Conservation (phyloP, 2,888 invertebrate genomes). For the Caradrina kadenii region DNA sequence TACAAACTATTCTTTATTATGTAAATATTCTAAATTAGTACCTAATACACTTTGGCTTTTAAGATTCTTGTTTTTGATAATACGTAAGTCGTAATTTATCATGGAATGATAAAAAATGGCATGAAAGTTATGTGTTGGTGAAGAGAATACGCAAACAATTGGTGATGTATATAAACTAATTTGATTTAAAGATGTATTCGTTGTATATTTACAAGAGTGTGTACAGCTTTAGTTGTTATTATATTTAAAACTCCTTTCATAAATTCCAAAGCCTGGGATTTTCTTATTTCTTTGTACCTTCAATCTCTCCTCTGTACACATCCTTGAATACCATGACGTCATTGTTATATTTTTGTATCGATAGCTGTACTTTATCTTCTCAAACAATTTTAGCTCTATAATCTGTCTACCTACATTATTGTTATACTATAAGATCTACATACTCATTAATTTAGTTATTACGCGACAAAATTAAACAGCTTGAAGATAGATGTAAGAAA, state of each 20-base stretch:
- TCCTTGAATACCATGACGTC: conserved; percentile 29
- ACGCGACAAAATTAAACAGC: conserved; percentile 66
- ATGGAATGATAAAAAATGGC: conserved; percentile 48
- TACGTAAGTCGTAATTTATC: conserved; percentile 49
- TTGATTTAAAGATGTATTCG: conserved; percentile 12
- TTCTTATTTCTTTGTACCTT: neutral
- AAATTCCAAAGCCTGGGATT: conserved; percentile 28
- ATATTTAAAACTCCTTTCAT: neutral
- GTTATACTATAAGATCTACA: conserved; percentile 67
- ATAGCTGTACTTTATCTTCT: conserved; percentile 64
- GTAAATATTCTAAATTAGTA: conserved; percentile 71
- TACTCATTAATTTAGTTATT: conserved; percentile 62
- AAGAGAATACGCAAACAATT: conserved; percentile 25
- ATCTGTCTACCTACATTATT: conserved; percentile 69
- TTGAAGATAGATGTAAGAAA: conserved; percentile 32
- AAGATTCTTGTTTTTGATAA: conserved; percentile 52
- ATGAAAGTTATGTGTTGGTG: conserved; percentile 12
- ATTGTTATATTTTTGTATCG: conserved; percentile 65
- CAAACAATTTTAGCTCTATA: conserved; percentile 66
- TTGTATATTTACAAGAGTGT: conserved; percentile 28
- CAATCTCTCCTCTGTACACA: conserved; percentile 30
- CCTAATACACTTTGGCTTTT: conserved; percentile 51
- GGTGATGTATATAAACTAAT: conserved; percentile 14
- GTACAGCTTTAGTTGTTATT: conserved; percentile 20
- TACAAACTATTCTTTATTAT: conserved; percentile 62